These are phyloP conservation scores for Pluvialis apricaria DNA, from an alignment of 2,113 vertebrate genomes.

Conservation along the genomic window DNA sequence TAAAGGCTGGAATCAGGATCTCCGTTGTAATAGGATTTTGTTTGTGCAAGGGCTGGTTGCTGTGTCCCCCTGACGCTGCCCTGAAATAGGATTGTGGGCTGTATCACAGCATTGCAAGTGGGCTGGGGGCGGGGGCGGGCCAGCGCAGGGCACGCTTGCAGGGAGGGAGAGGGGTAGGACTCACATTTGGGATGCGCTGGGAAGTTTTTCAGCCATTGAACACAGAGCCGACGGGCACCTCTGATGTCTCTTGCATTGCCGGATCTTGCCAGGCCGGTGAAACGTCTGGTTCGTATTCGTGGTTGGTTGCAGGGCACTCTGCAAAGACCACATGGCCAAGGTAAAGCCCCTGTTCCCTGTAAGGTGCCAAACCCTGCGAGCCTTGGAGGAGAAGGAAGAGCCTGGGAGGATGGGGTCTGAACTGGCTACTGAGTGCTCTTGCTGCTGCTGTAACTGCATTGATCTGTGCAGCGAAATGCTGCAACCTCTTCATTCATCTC, in stretches of 20 bases:
- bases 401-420: not conserved
- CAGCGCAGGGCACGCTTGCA: not conserved
- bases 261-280: not conserved
- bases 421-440: not conserved
- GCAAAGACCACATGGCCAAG: not conserved
- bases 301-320: not conserved
- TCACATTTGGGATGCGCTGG: not conserved
- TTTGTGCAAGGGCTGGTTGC: slow-evolving; percentile 31
- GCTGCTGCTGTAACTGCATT: not conserved
- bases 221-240: not conserved
- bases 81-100: not conserved
- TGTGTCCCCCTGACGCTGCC: not conserved
- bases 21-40: slow-evolving; percentile 48
- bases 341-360: not conserved
- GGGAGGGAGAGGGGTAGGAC: not conserved
- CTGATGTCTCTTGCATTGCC: not conserved
- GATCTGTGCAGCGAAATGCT: not conserved
- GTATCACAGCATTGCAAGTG: not conserved
- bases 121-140: not conserved
- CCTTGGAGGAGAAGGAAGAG: not conserved
- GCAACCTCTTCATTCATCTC: not conserved
- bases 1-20: slow-evolving; percentile 51
- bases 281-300: not conserved
- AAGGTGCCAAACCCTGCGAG: not conserved
- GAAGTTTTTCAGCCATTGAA: not conserved